phyloP scores from a whole-genome alignment of 2,888 invertebrate species.

The Conops quadrifasciatus region DNA sequence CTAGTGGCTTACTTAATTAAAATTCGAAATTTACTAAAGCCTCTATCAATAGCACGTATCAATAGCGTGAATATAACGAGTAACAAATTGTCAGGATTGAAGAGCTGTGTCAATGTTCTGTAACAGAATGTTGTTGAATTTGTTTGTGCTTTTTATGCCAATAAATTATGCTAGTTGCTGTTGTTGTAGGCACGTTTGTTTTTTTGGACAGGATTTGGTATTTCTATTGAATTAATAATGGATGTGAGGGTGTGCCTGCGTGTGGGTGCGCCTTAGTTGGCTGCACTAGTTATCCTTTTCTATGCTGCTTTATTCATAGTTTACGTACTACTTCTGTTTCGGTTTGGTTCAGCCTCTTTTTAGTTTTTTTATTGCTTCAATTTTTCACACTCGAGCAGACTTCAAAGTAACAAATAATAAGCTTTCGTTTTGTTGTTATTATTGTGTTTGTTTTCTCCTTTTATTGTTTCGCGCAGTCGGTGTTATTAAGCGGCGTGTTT shows the following conservation, averaged over 20 bases:
- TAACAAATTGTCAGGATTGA: no score
- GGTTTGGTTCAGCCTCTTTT: background rate
- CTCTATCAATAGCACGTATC: no score
- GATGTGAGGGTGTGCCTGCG: background rate
- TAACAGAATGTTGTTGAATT: no score
- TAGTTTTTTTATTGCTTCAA: conserved; percentile 18
- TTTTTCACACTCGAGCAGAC: background rate
- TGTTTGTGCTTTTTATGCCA: no score
- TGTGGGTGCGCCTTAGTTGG: no score
- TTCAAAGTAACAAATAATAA: conserved; percentile 26
- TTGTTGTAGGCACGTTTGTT: conserved; percentile 6
- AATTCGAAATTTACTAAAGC: no score
- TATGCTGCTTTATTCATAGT: no score
- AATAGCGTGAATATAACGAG: no score
- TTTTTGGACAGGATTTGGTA: background rate
- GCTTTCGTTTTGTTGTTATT: conserved; percentile 7
- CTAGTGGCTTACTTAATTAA: no score
- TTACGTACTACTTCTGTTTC: background rate
- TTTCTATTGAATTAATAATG: conserved; percentile 14
- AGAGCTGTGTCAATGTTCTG: no score
- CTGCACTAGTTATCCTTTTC: no score
- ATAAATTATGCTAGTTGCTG: conserved; percentile 1
- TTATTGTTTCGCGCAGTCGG: conserved; percentile 7
- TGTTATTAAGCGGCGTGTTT: conserved; percentile 9
- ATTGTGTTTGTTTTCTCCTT: background rate